These are phyloP conservation scores for Epinephelus lanceolatus DNA, from an alignment of 2,113 vertebrate species.

Conservation along the genomic window DNA sequence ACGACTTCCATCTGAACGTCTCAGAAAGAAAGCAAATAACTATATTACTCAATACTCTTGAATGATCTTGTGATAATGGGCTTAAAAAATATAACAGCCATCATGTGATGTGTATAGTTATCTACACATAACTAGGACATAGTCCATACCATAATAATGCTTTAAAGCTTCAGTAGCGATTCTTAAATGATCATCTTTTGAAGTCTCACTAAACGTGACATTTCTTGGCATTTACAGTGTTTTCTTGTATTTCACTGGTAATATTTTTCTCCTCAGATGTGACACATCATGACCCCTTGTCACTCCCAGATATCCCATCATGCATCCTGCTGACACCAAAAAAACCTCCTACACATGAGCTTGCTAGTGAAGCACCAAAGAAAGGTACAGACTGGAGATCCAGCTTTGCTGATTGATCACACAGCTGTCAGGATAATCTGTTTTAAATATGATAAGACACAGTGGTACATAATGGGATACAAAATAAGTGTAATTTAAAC, in stretches of 20 bases:
- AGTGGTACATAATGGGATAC: neutral
- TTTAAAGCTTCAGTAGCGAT: neutral
- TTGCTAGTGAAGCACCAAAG: slow-evolving; percentile 84
- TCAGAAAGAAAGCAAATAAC: too few relatives aligned
- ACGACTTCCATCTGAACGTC: too few relatives aligned
- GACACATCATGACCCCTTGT: slow-evolving; percentile 63
- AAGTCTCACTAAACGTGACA: neutral
- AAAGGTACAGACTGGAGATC: slow-evolving; percentile 84
- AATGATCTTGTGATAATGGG: neutral
- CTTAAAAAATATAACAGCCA: neutral
- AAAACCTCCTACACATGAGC: slow-evolving; percentile 66
- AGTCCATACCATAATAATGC: neutral
- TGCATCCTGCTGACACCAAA: slow-evolving; percentile 82
- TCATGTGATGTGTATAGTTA: neutral
- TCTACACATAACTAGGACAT: neutral
- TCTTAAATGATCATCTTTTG: neutral
- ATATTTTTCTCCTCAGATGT: slow-evolving; percentile 47
- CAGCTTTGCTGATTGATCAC: neutral
- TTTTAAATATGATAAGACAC: neutral
- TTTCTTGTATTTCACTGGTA: slow-evolving; percentile 14
- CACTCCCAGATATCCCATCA: slow-evolving; percentile 87
- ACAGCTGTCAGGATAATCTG: neutral
- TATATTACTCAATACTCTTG: too few relatives aligned
- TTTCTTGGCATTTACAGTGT: neutral
- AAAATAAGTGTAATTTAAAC: neutral